Base-by-base conservation (phyloP, 2,888 invertebrate species). In the Ophioninae sp. region DNA sequence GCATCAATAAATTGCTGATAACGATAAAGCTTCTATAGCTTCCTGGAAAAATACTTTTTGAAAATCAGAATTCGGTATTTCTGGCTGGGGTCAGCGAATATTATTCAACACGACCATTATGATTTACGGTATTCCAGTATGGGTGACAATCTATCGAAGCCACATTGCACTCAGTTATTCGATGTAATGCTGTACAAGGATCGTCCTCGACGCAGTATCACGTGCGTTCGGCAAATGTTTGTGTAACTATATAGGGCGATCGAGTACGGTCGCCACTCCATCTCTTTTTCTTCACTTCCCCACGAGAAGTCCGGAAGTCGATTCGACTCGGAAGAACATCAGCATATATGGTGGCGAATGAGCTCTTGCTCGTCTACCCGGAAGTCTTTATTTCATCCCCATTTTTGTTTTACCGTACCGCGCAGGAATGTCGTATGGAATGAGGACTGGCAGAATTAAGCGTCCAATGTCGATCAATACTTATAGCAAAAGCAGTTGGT, bases 341-440 rank as follows among this genome's bases (percentile, higher is more conserved):
- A 21, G 37, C 74, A 21, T 64, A 82, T 69, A 82, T 69, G 82
- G 69, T 69, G 64, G 39, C 56, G 61, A 64, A 78, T 50, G 30
- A 57, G 6, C 20, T 8, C 10, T 21, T 30, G 39, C n/a, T n/a
- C n/a, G 23, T 50, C 21, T 7, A 69, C 62, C 30, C 74, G 82
- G 74, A 82, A 75, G 82, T 75, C 72, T 61, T 41, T 23, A 44
- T 61, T 6, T 44, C 21, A 20, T 57, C 44, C 20, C 41, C 59
- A 67, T 67, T 77, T 77, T 68, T 59, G 67, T 77, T 44, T 30
- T 20, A 30, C 23, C 67, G 39, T 20, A 30, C 23, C 67, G 39
- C 20, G 6, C 8, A 72, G 64, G 70, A 81, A 76, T 62, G 56
- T 50, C 21, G 61, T 56, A 7, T 37, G n/a, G 30, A 56, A 56